Conservation (phyloP, 2,113 vertebrate species). For the Apodemus speciosus region DNA sequence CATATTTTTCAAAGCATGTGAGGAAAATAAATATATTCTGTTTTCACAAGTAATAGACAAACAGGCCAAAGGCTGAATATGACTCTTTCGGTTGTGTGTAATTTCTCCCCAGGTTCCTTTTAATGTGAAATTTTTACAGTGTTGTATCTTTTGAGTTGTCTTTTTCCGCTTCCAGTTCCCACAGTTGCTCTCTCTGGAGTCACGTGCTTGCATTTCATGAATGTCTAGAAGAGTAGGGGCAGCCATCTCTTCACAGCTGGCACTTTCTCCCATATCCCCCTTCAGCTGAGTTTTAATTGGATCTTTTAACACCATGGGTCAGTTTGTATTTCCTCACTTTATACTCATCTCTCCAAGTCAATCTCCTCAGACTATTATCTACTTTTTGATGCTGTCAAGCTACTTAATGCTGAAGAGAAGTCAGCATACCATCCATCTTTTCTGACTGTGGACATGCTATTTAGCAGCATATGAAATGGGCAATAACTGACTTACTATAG, state of each 20-base stretch:
- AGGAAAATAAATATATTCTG: background rate
- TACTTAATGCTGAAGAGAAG: background rate
- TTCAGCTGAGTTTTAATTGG: background rate
- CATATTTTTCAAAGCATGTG: background rate
- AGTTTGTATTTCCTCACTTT: background rate
- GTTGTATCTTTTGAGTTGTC: background rate
- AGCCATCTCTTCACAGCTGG: background rate
- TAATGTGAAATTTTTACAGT: background rate
- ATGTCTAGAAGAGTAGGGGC: background rate
- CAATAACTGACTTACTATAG: background rate
- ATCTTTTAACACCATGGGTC: background rate
- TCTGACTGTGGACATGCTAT: background rate
- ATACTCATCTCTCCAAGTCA: background rate
- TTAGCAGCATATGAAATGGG: background rate
- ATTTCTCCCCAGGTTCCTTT: background rate
- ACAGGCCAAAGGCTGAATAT: background rate
- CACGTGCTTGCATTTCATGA: background rate
- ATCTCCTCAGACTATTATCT: background rate
- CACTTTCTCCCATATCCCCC: background rate
- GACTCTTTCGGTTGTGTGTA: background rate
- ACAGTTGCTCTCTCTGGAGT: background rate
- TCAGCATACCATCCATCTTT: background rate
- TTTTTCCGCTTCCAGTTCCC: background rate
- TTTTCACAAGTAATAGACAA: background rate
- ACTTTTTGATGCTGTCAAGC: background rate